phyloP scores from a whole-genome alignment of 1,140 invertebrate genomes.

The Dreissena polymorpha region DNA sequence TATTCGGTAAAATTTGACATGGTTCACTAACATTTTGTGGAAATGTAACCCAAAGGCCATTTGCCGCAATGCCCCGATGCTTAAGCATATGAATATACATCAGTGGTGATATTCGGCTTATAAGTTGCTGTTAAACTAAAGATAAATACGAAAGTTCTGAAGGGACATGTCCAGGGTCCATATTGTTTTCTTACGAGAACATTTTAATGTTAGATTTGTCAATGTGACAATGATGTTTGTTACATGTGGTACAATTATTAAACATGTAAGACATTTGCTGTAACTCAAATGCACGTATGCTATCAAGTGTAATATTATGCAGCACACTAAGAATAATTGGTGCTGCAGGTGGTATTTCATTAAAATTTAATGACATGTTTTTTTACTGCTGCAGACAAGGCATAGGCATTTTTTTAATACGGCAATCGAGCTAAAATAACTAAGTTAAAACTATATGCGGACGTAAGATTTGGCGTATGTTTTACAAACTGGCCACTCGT shows the following conservation, averaged over 20 bases:
- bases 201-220: slow-evolving; percentile 42
- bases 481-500: no score
- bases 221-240: slow-evolving; percentile 28
- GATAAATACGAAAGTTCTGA: slow-evolving; percentile 27
- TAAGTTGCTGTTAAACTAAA: slow-evolving; percentile 46
- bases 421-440: no score
- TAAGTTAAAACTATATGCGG: no score
- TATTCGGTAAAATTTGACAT: slow-evolving; percentile 25
- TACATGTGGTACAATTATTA: slow-evolving; percentile 10
- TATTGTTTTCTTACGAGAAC: slow-evolving; percentile 54
- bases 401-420: no score
- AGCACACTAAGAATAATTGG: slow-evolving; percentile 1
- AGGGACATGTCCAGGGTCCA: slow-evolving; percentile 24
- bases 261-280: slow-evolving; percentile 31
- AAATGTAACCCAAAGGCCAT: slow-evolving; percentile 50
- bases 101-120: slow-evolving; percentile 26
- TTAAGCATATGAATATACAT: slow-evolving; percentile 47
- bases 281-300: slow-evolving; percentile 30
- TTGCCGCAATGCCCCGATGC: slow-evolving; percentile 53
- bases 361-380: no score
- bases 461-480: no score
- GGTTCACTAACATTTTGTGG: slow-evolving; percentile 52
- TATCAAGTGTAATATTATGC: slow-evolving; percentile 15
- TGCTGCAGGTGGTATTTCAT: slow-evolving; percentile 8
- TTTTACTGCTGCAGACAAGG: no score